These are phyloP conservation scores for Eulemur albifrons DNA, from an alignment of 2,797 vertebrate genomes.

Conservation along the genomic window DNA sequence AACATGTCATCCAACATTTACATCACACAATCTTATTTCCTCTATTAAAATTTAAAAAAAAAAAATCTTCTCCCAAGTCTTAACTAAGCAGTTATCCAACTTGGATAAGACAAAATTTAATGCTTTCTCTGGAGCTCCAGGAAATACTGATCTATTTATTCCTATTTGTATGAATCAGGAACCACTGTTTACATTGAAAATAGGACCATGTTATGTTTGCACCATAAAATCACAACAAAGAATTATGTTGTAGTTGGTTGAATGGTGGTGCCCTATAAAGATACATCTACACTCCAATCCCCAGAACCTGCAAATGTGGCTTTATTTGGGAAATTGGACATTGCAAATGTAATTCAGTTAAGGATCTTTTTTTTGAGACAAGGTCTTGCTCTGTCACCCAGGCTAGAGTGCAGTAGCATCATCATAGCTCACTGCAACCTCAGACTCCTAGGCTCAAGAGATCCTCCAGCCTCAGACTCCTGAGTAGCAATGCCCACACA, in stretches of 20 bases:
- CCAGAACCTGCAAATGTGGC: not conserved
- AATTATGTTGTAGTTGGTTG: not conserved
- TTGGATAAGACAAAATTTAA: not conserved
- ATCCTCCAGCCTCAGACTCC: too few species aligned
- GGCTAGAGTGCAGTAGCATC: too few species aligned
- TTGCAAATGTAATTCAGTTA: not conserved
- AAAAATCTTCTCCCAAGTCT: not conserved
- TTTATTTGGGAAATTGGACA: not conserved
- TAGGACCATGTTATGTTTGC: not conserved
- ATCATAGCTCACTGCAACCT: too few species aligned
- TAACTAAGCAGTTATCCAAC: not conserved
- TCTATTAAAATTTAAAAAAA: not conserved
- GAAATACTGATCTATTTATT: not conserved
- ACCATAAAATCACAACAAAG: not conserved
- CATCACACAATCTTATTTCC: not conserved
- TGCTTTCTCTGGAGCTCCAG: not conserved
- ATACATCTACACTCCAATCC: not conserved
- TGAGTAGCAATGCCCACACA: too few species aligned
- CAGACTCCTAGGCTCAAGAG: too few species aligned
- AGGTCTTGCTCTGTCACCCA: too few species aligned
- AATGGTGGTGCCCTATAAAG: not conserved
- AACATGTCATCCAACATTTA: not conserved
- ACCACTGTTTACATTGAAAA: constrained; percentile 12
- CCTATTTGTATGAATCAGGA: not conserved
- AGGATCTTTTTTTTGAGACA: not conserved